These are phyloP conservation scores for Lasioglossum morio DNA, from an alignment of 2,888 invertebrate genomes.

Conservation along the genomic window DNA sequence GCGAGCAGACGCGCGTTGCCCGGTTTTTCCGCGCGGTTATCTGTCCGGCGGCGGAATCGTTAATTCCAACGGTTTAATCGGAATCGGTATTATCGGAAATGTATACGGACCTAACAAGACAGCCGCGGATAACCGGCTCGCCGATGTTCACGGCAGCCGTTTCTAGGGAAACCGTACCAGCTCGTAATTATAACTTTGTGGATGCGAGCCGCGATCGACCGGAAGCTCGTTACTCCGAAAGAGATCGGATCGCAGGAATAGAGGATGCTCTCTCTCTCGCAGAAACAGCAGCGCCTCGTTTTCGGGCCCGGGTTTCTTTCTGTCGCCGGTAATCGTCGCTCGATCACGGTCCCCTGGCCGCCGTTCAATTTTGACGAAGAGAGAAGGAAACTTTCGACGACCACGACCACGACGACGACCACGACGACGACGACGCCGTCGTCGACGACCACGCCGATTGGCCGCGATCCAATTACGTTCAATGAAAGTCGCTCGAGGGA, in stretches of 20 bases:
- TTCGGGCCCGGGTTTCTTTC: conserved; percentile 34
- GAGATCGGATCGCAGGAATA: conserved; percentile 49
- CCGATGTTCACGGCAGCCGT: conserved; percentile 28
- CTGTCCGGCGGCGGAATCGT: conserved; percentile 30
- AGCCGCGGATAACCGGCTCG: conserved; percentile 60
- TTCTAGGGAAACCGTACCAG: conserved; percentile 49
- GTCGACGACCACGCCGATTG: conserved; percentile 60
- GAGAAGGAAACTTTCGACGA: conserved; percentile 53
- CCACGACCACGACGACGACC: conserved; percentile 10
- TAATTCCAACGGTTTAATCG: conserved; percentile 60
- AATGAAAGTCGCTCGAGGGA: conserved; percentile 73
- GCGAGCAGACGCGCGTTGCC: not conserved
- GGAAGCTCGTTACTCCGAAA: conserved; percentile 47
- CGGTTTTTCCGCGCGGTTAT: conserved; percentile 34
- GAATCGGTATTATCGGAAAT: conserved; percentile 64
- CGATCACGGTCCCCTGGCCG: conserved; percentile 54
- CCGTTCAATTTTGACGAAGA: conserved; percentile 61
- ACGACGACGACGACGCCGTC: conserved; percentile 30
- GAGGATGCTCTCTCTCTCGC: conserved; percentile 3
- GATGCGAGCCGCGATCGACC: conserved; percentile 44
- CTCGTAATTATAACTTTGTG: conserved; percentile 53
- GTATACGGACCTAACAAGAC: conserved; percentile 59
- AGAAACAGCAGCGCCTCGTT: not conserved
- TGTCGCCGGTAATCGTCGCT: conserved; percentile 16
- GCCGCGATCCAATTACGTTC: conserved; percentile 73